Evolutionary conservation across 2,888 invertebrate species (phyloP).

Genomic region (Oxycera nigricornis): DNA sequence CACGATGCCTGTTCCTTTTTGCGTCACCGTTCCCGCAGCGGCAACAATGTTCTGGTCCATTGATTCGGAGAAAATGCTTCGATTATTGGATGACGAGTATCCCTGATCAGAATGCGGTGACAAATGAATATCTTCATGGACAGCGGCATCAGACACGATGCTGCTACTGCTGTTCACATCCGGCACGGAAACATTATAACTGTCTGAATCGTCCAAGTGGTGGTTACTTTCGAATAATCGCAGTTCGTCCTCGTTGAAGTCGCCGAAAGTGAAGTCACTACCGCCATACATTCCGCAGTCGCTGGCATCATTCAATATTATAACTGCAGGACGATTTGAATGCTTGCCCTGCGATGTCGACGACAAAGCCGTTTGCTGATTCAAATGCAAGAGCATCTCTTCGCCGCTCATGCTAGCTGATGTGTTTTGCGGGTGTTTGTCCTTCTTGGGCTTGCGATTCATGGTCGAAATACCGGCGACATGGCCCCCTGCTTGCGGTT

Average conservation of each 20-base stretch:
- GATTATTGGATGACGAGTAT: slow-evolving; percentile 47
- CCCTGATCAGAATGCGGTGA: slow-evolving; percentile 45
- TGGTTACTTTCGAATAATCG: slow-evolving; percentile 51
- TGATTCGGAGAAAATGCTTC: slow-evolving; percentile 50
- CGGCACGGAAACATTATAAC: slow-evolving; percentile 22
- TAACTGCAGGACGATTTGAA: slow-evolving; percentile 71
- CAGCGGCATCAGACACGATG: slow-evolving; percentile 10
- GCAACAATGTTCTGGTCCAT: slow-evolving; percentile 48
- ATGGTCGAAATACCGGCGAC: slow-evolving; percentile 13
- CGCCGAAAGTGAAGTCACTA: slow-evolving; percentile 75
- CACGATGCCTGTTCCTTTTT: slow-evolving; percentile 13
- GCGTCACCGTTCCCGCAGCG: slow-evolving; percentile 29
- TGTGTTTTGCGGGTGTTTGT: slow-evolving; percentile 7
- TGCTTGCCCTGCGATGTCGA: slow-evolving; percentile 45
- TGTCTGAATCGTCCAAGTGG: slow-evolving; percentile 40
- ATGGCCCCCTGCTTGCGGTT: neutral
- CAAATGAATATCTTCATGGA: slow-evolving; percentile 39
- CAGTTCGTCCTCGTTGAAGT: slow-evolving; percentile 61
- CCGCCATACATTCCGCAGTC: slow-evolving; percentile 64
- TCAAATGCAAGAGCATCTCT: neutral
- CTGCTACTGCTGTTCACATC: slow-evolving; percentile 46
- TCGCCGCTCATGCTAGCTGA: neutral
- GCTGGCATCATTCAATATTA: slow-evolving; percentile 70
- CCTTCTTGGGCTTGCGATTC: slow-evolving; percentile 29
- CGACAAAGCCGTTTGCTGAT: neutral